Evolutionary conservation across 2,113 vertebrate species (phyloP), one percentile per base, ranked within the genome.

Genomic region (Leptobrachium ailaonicum): DNA sequence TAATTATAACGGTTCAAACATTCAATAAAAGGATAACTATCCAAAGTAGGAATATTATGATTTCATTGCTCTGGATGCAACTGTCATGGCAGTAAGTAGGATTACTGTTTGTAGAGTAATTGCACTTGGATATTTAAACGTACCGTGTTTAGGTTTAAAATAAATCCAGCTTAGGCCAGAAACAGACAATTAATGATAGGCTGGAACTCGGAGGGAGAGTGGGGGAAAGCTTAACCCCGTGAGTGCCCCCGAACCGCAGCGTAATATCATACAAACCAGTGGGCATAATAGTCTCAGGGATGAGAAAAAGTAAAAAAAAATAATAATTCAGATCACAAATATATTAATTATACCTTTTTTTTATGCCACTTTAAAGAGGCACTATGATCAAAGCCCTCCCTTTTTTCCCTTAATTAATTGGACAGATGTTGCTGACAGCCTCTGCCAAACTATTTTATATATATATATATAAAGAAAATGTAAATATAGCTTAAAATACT

Each of bases 41-140:
- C 8, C 47, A 50, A 50, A 64, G 10, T 62, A 53, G 43, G 74
- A 66, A 50, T 50, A 50, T 8, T 50, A 8, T 8, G 47, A 4
- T 50, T 8, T 8, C 47, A 5, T 50, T 50, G 62, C 44, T 54
- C 32, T 66, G 42, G 66, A 54, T 76, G 66, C 41, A 76, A 54
- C 66, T 76, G 12, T 66, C 41, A 66, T 64, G 66, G 50, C 75
- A 58, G 58, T 77, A 77, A 68, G 75, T 68, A 77, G 75, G 75
- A 77, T 77, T 77, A 77, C 75, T 54, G 75, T 41, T 3, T 32
- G 53, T 12, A 14, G 41, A 68, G 75, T 77, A 77, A 77, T 77
- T 77, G 41, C 75, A 68, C 50, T 69, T 43, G 12, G 75, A 41
- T 54, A 77, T 66, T 77, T 77, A 77, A 11, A 69, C 41, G 67